Evolutionary conservation across 2,888 invertebrate species (phyloP).

Genomic region (Apotomis capreana): DNA sequence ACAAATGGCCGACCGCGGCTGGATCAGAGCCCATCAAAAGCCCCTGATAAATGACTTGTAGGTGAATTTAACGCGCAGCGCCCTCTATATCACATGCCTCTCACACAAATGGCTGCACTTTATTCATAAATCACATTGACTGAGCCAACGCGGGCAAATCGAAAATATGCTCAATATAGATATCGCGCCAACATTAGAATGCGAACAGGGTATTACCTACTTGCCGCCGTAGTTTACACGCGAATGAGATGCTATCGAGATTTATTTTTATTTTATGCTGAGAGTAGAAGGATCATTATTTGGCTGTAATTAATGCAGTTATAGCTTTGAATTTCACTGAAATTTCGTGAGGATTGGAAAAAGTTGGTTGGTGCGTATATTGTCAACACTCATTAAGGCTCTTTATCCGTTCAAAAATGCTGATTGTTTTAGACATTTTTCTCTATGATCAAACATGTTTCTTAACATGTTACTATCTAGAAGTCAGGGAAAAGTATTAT

Average conservation of each 20-base stretch:
- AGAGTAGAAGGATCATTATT: background rate
- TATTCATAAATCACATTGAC: conserved; percentile 64
- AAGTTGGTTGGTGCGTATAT: too few species aligned
- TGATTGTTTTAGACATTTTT: too few species aligned
- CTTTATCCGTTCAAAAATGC: too few species aligned
- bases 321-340: too few species aligned
- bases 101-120: conserved; percentile 48
- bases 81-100: conserved; percentile 40
- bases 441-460: too few species aligned
- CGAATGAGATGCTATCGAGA: conserved; percentile 40
- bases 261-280: conserved; percentile 24
- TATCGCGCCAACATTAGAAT: conserved; percentile 54
- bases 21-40: conserved; percentile 56
- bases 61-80: conserved; percentile 39
- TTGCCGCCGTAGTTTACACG: conserved; percentile 38
- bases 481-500: too few species aligned
- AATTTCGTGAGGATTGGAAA: too few species aligned
- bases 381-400: too few species aligned
- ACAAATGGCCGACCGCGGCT: conserved; percentile 53
- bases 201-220: conserved; percentile 43
- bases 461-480: too few species aligned
- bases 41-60: conserved; percentile 59
- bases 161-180: conserved; percentile 67
- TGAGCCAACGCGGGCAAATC: conserved; percentile 58
- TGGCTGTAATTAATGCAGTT: too few species aligned